Percentiles rank a stretch among this genome's conserved stretches.
Evolutionary conservation across 2,888 invertebrate genomes (phyloP).

Genomic region (Spisula solida): DNA sequence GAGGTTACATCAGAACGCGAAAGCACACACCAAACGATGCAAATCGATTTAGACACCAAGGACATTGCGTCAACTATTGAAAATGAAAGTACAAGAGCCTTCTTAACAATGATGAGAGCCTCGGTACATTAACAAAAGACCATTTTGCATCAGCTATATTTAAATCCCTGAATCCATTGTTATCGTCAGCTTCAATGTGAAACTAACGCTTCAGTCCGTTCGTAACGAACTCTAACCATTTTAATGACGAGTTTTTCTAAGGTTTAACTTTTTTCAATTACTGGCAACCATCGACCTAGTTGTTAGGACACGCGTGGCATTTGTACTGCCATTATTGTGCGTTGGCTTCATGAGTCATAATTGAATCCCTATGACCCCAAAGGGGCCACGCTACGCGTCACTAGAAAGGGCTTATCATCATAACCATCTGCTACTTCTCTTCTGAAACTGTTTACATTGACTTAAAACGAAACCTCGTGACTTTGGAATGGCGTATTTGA

Average conservation of each 20-base stretch:
- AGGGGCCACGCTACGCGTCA: slow-evolving; percentile 39
- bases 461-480: slow-evolving; percentile 15
- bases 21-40: too few species aligned
- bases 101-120: not conserved
- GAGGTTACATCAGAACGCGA: too few species aligned
- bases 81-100: not conserved
- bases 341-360: slow-evolving; percentile 13
- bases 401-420: slow-evolving; percentile 32
- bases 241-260: not conserved
- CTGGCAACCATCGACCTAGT: not conserved
- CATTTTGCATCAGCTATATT: not conserved
- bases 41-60: not conserved
- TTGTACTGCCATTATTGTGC: not conserved
- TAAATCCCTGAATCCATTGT: not conserved
- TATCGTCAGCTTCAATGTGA: not conserved
- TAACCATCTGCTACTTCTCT: slow-evolving; percentile 47
- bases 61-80: not conserved
- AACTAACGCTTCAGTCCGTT: not conserved
- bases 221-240: not conserved
- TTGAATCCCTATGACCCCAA: slow-evolving; percentile 26
- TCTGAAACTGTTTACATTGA: slow-evolving; percentile 33
- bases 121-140: not conserved
- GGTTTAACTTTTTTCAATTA: not conserved
- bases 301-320: not conserved
- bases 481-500: not conserved